Evolutionary conservation across 2,888 invertebrate species (phyloP).

Genomic region (Dicranocentrus wangi): DNA sequence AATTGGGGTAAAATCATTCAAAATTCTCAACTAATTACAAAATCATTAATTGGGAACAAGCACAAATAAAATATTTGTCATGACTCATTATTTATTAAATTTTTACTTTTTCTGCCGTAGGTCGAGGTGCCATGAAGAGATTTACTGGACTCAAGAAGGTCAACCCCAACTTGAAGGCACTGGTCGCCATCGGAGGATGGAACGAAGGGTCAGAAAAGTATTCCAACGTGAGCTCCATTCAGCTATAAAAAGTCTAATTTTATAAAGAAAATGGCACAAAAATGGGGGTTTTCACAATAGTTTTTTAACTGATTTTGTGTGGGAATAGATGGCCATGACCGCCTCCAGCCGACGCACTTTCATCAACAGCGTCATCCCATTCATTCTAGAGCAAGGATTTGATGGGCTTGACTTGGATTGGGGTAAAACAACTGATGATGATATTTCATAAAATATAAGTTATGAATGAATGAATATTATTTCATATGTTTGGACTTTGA

Average conservation of each 20-base stretch:
- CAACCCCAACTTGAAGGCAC: slow-evolving; percentile 74
- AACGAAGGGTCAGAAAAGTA: slow-evolving; percentile 80
- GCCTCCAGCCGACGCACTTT: slow-evolving; percentile 76
- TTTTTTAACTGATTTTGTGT: background rate
- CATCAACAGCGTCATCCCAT: slow-evolving; percentile 78
- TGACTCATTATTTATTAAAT: background rate
- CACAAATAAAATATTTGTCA: too few species aligned
- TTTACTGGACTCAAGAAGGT: slow-evolving; percentile 74
- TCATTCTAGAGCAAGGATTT: slow-evolving; percentile 79
- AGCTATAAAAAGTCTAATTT: background rate
- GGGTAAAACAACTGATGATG: too few species aligned
- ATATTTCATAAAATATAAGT: too few species aligned
- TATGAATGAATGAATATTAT: too few species aligned
- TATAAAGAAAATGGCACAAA: background rate
- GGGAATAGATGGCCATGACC: slow-evolving; percentile 75
- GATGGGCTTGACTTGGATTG: slow-evolving; percentile 85
- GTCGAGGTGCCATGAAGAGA: slow-evolving; percentile 73
- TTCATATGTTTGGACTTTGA: too few species aligned
- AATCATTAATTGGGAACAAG: too few species aligned
- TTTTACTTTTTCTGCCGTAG: background rate
- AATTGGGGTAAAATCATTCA: slow-evolving; percentile 76
- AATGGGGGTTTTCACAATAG: too few species aligned
- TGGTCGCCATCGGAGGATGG: slow-evolving; percentile 75
- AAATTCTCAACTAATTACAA: too few species aligned
- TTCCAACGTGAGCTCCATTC: slow-evolving; percentile 77